These are phyloP conservation scores for Malurus melanocephalus DNA, from an alignment of 2,113 vertebrate genomes.

Conservation along the genomic window DNA sequence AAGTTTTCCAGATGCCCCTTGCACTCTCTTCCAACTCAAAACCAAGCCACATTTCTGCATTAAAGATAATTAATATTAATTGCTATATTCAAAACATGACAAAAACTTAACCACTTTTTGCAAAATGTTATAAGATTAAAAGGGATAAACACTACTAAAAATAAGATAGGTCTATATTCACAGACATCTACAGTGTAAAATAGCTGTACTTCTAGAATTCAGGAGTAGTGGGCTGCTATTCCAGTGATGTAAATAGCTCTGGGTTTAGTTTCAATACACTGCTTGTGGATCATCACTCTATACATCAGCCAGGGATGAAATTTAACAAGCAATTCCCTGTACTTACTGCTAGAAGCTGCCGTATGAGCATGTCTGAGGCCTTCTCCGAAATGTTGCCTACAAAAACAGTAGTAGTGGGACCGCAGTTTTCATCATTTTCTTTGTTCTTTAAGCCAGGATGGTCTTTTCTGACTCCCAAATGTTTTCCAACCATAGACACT, in stretches of 20 bases:
- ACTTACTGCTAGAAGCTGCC: slow-evolving; percentile 95
- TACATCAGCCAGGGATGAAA: background rate
- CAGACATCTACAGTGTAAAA: background rate
- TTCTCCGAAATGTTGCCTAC: slow-evolving; percentile 98
- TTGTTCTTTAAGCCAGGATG: slow-evolving; percentile 76
- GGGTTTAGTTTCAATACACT: background rate
- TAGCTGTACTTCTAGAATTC: background rate
- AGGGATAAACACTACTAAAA: background rate
- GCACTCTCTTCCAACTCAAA: slow-evolving; percentile 98
- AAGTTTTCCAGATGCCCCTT: slow-evolving; percentile 97
- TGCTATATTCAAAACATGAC: background rate
- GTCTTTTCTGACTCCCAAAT: slow-evolving; percentile 86
- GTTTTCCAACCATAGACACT: slow-evolving; percentile 91
- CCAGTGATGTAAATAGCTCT: background rate
- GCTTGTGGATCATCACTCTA: background rate
- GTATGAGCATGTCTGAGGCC: slow-evolving; percentile 97
- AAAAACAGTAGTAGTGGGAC: slow-evolving; percentile 96
- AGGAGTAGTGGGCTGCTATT: background rate
- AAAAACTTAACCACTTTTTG: background rate
- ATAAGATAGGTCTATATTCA: background rate
- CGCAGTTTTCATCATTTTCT: slow-evolving; percentile 87
- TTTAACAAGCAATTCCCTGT: background rate
- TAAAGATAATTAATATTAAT: slow-evolving; percentile 20
- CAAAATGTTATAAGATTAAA: background rate
- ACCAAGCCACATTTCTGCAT: slow-evolving; percentile 96